phyloP scores from a whole-genome alignment of 2,888 invertebrate species.

The Patella depressa region DNA sequence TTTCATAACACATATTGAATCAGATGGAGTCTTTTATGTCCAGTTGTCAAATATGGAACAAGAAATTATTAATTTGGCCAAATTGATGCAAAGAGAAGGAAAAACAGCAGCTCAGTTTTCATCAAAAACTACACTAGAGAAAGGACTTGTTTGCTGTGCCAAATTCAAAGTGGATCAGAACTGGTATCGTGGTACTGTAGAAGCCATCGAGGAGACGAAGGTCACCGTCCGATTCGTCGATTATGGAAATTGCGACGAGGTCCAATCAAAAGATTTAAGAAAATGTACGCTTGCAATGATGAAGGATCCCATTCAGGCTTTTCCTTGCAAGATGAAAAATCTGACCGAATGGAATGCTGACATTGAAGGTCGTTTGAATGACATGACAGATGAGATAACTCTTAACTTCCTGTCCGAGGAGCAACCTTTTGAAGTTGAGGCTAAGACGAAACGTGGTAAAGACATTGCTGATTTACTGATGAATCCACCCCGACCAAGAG shows the following conservation, averaged over 20 bases:
- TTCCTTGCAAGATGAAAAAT: conserved; percentile 30
- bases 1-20: conserved; percentile 43
- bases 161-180: conserved; percentile 76
- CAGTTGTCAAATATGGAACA: conserved; percentile 42
- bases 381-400: neutral
- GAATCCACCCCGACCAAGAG: conserved; percentile 18
- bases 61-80: conserved; percentile 38
- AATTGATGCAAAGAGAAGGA: conserved; percentile 30
- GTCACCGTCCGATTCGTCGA: conserved; percentile 78
- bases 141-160: conserved; percentile 74
- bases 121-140: neutral
- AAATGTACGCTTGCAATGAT: conserved; percentile 21
- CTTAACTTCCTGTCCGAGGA: neutral
- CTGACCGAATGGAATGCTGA: conserved; percentile 2
- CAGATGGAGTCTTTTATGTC: conserved; percentile 49
- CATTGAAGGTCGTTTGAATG: conserved; percentile 6
- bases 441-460: neutral
- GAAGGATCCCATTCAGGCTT: conserved; percentile 30
- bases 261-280: conserved; percentile 15
- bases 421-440: neutral
- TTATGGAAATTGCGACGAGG: conserved; percentile 73
- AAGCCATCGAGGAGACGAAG: conserved; percentile 71
- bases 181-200: conserved; percentile 80
- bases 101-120: neutral
- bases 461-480: neutral